Base-by-base conservation (phyloP, 2,888 invertebrate species). In the Drosophila maculinotata region DNA sequence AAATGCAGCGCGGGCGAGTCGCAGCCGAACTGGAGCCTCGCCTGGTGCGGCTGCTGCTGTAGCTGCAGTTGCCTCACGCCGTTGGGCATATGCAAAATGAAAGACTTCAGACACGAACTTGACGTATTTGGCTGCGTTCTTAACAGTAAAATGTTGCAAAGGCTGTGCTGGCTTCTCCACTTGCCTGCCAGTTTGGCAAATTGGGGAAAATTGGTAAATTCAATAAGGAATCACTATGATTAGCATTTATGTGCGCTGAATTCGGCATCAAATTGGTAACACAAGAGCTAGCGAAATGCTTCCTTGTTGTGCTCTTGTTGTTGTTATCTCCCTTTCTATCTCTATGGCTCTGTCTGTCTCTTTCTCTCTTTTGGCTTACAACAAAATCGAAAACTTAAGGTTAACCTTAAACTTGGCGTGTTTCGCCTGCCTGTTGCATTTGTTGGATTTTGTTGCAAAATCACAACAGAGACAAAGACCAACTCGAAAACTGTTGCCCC, bases 151-250 rank as follows among this genome's bases (percentile, higher is more conserved):
- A 42, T 45, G 54, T 31, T 44, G 31, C 53, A 39, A 9, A 30
- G 28, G 25, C 35, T 44, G 56, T 48, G 20, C 49, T 8, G 31
- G 35, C 51, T 51, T 33, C 53, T 42, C 53, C 57, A 74, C 65
- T 77, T 70, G 67, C 64, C 44, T 23, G 44, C 35, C 41, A 28
- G 12, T 52, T 54, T 44, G 52, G 56, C 72, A 52, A 66, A 67
- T 76, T 76, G 60, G 53, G 66, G 48, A 66, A 60, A 70, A 54
- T 72, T 73, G 79, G 69, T 59, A 71, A 76, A 76, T 87, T 84
- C 83, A 87, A 87, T 84, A 87, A 70, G 72, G 71, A 84, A 87
- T 84, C 79, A 84, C 87, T 87, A 84, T 84, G 77, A 86, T 84
- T 84, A 86, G 79, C 82, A 85, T 84, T 82, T 81, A 76, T 52